phyloP scores from a whole-genome alignment of 2,888 invertebrate genomes.

The Neoitamus cyanurus region DNA sequence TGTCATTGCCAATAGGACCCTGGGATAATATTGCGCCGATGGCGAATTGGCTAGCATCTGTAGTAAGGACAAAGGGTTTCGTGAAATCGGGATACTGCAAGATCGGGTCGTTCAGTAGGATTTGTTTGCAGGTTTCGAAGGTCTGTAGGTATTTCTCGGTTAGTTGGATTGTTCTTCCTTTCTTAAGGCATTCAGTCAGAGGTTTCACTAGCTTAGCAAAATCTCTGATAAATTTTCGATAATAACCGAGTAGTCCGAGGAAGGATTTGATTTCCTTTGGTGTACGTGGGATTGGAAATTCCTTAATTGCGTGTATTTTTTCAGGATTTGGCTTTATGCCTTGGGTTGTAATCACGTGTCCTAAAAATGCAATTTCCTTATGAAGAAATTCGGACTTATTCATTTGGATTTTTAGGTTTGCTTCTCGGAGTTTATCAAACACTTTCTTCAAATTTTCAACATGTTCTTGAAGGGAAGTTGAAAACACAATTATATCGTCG shows the following conservation, averaged over 20 bases:
- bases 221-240: slow-evolving; percentile 50
- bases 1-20: slow-evolving; percentile 46
- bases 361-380: background rate
- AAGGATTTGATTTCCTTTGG: slow-evolving; percentile 51
- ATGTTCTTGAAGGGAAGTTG: background rate
- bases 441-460: background rate
- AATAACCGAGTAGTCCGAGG: too few species aligned
- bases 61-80: background rate
- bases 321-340: background rate
- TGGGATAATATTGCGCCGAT: slow-evolving; percentile 56
- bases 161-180: slow-evolving; percentile 6
- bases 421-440: background rate
- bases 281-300: slow-evolving; percentile 46
- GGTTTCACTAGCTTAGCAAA: slow-evolving; percentile 51
- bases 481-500: background rate
- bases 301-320: background rate
- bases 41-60: slow-evolving; percentile 53
- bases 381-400: background rate
- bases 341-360: background rate
- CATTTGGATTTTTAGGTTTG: background rate
- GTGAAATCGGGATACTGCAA: slow-evolving; percentile 36
- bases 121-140: slow-evolving; percentile 39
- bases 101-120: slow-evolving; percentile 50
- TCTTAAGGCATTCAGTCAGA: slow-evolving; percentile 45
- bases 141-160: slow-evolving; percentile 18